Conservation (phyloP, 2,888 invertebrate genomes). For the Azorinus chamasolen region DNA sequence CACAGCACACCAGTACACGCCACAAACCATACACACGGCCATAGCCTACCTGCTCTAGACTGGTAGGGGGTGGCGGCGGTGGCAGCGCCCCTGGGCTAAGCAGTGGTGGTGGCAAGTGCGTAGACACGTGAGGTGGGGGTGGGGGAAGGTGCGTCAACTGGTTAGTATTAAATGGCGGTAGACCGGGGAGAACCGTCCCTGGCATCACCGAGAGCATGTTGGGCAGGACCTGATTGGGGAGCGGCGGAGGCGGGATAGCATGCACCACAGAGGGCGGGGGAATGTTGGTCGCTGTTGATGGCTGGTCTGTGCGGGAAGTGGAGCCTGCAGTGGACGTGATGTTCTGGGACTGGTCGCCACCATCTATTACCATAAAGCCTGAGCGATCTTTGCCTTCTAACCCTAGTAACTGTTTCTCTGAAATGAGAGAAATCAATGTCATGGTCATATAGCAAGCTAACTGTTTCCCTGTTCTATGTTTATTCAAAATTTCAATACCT, state of each 20-base stretch:
- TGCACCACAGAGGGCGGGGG: slow-evolving; percentile 57
- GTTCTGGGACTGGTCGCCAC: not conserved
- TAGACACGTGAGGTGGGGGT: slow-evolving; percentile 40
- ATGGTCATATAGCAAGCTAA: too few relatives aligned
- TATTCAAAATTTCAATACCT: too few relatives aligned
- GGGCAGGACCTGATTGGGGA: slow-evolving; percentile 63
- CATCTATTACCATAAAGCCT: not conserved
- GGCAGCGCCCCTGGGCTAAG: slow-evolving; percentile 39
- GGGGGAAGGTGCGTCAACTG: slow-evolving; percentile 60
- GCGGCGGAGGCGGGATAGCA: slow-evolving; percentile 56
- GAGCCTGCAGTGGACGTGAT: not conserved
- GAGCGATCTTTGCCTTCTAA: too few relatives aligned
- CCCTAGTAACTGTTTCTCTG: slow-evolving; percentile 26
- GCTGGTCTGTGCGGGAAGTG: slow-evolving; percentile 4
- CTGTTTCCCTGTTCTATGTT: too few relatives aligned
- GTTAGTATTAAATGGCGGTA: slow-evolving; percentile 59
- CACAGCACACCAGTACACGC: slow-evolving; percentile 2
- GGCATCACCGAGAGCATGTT: slow-evolving; percentile 56
- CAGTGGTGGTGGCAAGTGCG: slow-evolving; percentile 42
- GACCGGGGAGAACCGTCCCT: slow-evolving; percentile 31
- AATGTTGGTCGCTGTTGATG: slow-evolving; percentile 39
- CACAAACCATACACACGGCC: slow-evolving; percentile 5
- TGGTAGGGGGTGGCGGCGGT: slow-evolving; percentile 40
- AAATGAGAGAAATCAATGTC: slow-evolving; percentile 7
- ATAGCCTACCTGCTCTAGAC: slow-evolving; percentile 60